A percentile compares a stretch with the other conserved stretches of the same genome.
phyloP scores from a whole-genome alignment of 2,113 vertebrate genomes.

The Eurystomus gularis region DNA sequence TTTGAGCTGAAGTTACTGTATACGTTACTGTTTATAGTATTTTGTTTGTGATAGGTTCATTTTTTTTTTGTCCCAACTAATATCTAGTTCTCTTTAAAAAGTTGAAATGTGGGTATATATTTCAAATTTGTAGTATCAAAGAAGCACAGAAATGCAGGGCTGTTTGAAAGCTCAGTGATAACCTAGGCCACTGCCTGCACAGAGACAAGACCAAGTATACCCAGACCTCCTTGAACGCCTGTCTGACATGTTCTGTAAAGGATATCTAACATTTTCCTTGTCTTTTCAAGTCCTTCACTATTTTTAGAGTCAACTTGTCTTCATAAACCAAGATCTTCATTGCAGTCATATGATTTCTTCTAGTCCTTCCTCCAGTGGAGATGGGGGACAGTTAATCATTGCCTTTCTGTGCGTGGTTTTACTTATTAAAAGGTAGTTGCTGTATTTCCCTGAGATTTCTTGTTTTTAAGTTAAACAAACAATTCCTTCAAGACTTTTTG shows the following conservation, averaged over 20 bases:
- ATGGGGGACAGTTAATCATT: neutral
- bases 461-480: neutral
- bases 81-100: neutral
- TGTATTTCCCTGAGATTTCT: neutral
- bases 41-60: neutral
- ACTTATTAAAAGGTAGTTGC: neutral
- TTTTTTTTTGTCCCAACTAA: neutral
- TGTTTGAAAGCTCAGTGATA: neutral
- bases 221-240: neutral
- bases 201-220: neutral
- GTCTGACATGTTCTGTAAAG: neutral
- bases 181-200: neutral
- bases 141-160: neutral
- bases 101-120: neutral
- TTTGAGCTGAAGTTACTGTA: neutral
- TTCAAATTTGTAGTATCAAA: neutral
- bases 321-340: neutral
- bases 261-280: neutral
- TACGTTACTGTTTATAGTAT: neutral
- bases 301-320: neutral
- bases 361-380: neutral
- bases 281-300: neutral
- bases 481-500: neutral
- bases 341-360: neutral
- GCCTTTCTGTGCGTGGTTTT: neutral